Base-by-base conservation (phyloP, 2,797 vertebrate genomes). In the Pagetopsis macropterus region DNA sequence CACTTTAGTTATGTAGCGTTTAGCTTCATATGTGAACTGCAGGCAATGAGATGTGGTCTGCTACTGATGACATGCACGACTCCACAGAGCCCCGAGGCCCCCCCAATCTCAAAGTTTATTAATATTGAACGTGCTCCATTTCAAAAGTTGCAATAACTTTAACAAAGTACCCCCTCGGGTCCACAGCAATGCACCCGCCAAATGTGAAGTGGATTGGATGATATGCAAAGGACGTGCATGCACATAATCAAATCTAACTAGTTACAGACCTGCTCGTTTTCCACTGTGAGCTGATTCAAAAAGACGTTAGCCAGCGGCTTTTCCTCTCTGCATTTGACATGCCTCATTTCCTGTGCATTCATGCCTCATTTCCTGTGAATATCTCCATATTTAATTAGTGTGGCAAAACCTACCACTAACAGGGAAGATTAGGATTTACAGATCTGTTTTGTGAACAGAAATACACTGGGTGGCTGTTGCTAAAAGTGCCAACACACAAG, bases 351-450 rank as follows among this genome's bases (percentile, higher is more conserved):
- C 70, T 75, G 56, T 72, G 0, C 7, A 5, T 78, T 74, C 55
- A 75, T 31, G 69, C 45, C 72, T 83, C 64, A 76, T 80, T 82
- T 75, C 71, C 60, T 75, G 67, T 68, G 61, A 23, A 48, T 70
- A 67, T 75, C 48, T 78, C 64, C 71, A 63, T 62, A 50, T 58
- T 78, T 23, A 10, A 49, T 66, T 52, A 58, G 33, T 81, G 69
- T 31, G 46, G 45, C 63, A 45, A 11, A 54, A 44, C 27, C 19
- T 44, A 68, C 16, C 70, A 63, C 37, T 11, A 73, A 49, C 60
- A 60, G 57, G 9, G 43, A 11, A 12, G 46, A 72, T 65, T 40
- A 41, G 37, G 51, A 55, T 66, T 57, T 56, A 52, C n/a, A 59
- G 16, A 59, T 59, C 6, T 27, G 17, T 16, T 31, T 23, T 15